Percentiles rank a stretch among this genome's conserved stretches.
Conservation (phyloP, 2,888 invertebrate genomes). For the Mylabris sibirica region DNA sequence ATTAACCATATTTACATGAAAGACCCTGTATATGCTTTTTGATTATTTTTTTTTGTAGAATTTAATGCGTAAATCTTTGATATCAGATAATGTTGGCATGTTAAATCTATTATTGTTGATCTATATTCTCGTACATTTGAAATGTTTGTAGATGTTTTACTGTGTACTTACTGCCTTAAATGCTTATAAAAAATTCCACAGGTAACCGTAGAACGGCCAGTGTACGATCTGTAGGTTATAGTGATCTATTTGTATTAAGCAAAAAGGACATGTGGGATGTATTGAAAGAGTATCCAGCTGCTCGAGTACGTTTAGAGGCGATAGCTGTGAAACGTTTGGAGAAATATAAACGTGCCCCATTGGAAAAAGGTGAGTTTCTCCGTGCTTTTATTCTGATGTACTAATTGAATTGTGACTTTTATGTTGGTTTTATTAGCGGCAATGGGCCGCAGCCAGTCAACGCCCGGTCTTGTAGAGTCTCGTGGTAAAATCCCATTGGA, state of each 20-base stretch:
- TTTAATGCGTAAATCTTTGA: neutral
- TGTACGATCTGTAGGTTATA: conserved; percentile 97
- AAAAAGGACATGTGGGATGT: conserved; percentile 99
- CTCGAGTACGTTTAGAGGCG: conserved; percentile 92
- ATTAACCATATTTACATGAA: too few relatives aligned
- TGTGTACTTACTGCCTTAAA: conserved; percentile 25
- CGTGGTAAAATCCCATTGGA: conserved; percentile 88
- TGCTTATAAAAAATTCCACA: conserved; percentile 57
- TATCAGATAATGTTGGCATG: conserved; percentile 28
- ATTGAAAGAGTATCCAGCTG: conserved; percentile 93
- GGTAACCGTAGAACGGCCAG: conserved; percentile 98
- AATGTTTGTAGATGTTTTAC: neutral
- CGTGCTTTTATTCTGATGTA: neutral
- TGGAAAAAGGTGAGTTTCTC: conserved; percentile 81
- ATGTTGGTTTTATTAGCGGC: conserved; percentile 70
- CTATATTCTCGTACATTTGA: neutral
- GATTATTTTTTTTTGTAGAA: neutral
- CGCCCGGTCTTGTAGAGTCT: conserved; percentile 94
- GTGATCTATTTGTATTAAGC: conserved; percentile 97
- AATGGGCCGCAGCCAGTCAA: conserved; percentile 94
- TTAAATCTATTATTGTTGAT: conserved; percentile 20
- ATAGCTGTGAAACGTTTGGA: conserved; percentile 97
- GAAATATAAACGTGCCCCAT: conserved; percentile 94
- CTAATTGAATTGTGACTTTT: neutral
- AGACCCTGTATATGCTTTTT: too few relatives aligned